Evolutionary conservation across 1,140 invertebrate genomes (phyloP).

Genomic region (Tetramorium parvispinum): DNA sequence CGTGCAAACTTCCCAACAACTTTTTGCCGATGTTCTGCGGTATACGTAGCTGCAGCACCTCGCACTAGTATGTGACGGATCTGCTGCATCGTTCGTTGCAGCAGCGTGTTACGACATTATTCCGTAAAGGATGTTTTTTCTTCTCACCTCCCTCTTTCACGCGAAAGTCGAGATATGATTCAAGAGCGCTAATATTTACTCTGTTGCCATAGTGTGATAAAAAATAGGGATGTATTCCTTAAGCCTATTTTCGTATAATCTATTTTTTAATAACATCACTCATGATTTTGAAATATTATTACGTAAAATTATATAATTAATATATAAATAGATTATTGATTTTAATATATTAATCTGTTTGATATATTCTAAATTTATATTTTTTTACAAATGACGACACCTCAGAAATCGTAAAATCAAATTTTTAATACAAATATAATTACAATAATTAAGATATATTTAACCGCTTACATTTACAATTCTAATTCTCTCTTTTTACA

Average conservation of each 20-base stretch:
- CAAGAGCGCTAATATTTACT: slow-evolving; percentile 4
- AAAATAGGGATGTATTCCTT: not conserved
- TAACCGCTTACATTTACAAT: not conserved
- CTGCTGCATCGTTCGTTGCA: slow-evolving; percentile 26
- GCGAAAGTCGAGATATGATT: slow-evolving; percentile 1
- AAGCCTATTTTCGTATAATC: slow-evolving; percentile 34
- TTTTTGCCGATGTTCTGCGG: slow-evolving; percentile 57
- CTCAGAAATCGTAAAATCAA: not conserved
- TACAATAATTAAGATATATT: not conserved
- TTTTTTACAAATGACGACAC: not conserved
- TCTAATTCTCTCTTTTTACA: not conserved
- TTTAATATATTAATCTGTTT: not conserved
- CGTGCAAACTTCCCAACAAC: slow-evolving; percentile 59
- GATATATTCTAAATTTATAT: not conserved
- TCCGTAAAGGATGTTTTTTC: slow-evolving; percentile 14
- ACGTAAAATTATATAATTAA: not conserved
- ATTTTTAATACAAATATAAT: slow-evolving; percentile 4
- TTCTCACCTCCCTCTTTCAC: not conserved
- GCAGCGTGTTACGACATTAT: slow-evolving; percentile 10
- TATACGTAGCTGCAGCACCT: slow-evolving; percentile 32
- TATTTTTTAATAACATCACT: not conserved
- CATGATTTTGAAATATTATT: not conserved
- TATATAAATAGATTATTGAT: not conserved
- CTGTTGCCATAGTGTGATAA: not conserved
- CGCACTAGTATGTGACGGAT: slow-evolving; percentile 28